Percentiles rank a stretch among this genome's conserved stretches.
phyloP scores from a whole-genome alignment of 2,113 vertebrate genomes.

The Osmerus mordax region DNA sequence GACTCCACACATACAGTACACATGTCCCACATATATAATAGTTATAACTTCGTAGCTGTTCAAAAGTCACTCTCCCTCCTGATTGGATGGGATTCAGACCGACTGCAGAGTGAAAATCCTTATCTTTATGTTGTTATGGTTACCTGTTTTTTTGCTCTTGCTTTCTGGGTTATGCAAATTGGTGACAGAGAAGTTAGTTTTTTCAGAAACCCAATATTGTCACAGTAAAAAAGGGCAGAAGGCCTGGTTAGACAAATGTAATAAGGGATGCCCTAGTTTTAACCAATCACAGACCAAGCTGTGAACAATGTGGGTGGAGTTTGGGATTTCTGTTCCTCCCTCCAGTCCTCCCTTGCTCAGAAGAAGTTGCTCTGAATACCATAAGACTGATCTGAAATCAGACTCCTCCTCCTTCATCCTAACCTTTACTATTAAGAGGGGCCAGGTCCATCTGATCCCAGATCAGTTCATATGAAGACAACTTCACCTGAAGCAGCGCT shows the following conservation, averaged over 20 bases:
- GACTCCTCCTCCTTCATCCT: no score
- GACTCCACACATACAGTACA: slow-evolving; percentile 27
- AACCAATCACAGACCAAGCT: slow-evolving; percentile 50
- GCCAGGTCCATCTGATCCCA: slow-evolving; percentile 43
- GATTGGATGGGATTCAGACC: slow-evolving; percentile 12
- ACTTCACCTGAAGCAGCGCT: slow-evolving; percentile 31
- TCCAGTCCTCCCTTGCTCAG: slow-evolving; percentile 40
- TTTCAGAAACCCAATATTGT: slow-evolving; percentile 49
- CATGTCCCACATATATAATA: slow-evolving; percentile 6
- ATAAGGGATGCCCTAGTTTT: slow-evolving; percentile 58
- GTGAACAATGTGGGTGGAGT: slow-evolving; percentile 64
- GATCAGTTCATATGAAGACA: slow-evolving; percentile 26
- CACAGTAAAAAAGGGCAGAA: slow-evolving; percentile 42
- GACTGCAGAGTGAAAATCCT: slow-evolving; percentile 20
- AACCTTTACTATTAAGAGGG: slow-evolving; percentile 20
- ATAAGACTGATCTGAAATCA: no score
- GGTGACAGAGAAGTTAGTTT: neutral
- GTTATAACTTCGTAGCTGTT: slow-evolving; percentile 25
- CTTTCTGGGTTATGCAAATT: slow-evolving; percentile 50
- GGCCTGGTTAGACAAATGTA: slow-evolving; percentile 54
- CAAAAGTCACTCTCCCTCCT: slow-evolving; percentile 8
- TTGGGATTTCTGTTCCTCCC: slow-evolving; percentile 54
- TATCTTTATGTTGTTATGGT: slow-evolving; percentile 32
- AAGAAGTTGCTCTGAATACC: neutral
- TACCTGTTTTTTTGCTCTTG: slow-evolving; percentile 47